Conservation (phyloP, 2,797 vertebrate genomes). For the Macropus fuliginosus region DNA sequence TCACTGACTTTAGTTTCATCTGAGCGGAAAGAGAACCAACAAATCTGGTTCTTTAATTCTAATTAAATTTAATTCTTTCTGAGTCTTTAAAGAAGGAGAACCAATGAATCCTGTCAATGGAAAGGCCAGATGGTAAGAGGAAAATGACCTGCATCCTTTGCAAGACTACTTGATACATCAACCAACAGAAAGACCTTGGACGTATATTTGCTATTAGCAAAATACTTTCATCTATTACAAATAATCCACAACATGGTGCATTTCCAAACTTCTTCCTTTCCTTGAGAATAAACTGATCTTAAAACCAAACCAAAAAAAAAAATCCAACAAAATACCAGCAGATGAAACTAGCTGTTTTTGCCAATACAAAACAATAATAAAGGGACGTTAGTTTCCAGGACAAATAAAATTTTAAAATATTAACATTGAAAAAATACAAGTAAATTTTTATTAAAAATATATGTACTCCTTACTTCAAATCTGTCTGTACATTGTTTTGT, state of each 20-base stretch:
- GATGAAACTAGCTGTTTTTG: conserved; percentile 75
- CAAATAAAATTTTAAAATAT: conserved; percentile 84
- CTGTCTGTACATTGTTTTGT: conserved; percentile 82
- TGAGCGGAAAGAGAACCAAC: conserved; percentile 25
- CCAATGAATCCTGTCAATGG: neutral
- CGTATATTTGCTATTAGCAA: conserved; percentile 66
- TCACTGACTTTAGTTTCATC: conserved; percentile 18
- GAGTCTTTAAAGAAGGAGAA: neutral
- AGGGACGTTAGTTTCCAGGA: conserved; percentile 67
- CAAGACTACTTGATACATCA: conserved; percentile 35
- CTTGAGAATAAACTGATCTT: conserved; percentile 61
- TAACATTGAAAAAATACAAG: conserved; percentile 86
- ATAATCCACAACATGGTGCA: conserved; percentile 68
- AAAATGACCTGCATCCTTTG: neutral
- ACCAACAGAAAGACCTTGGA: conserved; percentile 34
- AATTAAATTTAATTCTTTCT: neutral
- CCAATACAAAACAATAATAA: conserved; percentile 78
- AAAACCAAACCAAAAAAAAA: conserved; percentile 38
- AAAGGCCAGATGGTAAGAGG: conserved; percentile 48
- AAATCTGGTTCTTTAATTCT: neutral
- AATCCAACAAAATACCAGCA: conserved; percentile 66
- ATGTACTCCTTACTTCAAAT: conserved; percentile 83
- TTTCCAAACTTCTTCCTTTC: conserved; percentile 65
- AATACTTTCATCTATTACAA: conserved; percentile 68
- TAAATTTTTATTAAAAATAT: conserved; percentile 86